These are phyloP conservation scores for Thripadectes ignobilis DNA, from an alignment of 2,797 vertebrate genomes.

Conservation along the genomic window DNA sequence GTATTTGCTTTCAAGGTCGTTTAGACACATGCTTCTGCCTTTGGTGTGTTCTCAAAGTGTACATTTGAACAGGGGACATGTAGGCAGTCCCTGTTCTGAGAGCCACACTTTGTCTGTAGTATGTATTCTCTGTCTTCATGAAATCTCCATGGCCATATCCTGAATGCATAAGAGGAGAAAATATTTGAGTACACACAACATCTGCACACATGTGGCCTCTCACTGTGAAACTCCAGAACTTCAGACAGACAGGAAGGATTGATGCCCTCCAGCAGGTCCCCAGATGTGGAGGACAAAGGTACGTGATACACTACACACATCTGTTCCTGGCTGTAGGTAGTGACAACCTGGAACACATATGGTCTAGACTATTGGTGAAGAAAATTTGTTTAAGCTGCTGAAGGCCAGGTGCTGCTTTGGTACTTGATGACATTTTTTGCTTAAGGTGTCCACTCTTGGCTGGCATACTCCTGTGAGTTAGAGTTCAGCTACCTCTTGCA, in stretches of 20 bases:
- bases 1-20: not conserved
- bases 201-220: not conserved
- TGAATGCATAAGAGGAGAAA: not conserved
- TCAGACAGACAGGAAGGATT: not conserved
- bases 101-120: not conserved
- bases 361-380: not conserved
- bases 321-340: not conserved
- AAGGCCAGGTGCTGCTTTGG: not conserved
- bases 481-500: not conserved
- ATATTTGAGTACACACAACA: not conserved
- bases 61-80: not conserved
- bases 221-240: not conserved
- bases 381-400: not conserved
- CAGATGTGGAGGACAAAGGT: not conserved
- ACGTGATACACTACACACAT: accelerated
- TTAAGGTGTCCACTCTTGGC: not conserved
- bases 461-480: not conserved
- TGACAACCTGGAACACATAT: not conserved
- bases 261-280: not conserved
- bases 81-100: not conserved
- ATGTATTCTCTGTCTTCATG: not conserved
- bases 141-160: not conserved
- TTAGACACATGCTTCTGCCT: not conserved
- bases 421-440: not conserved
- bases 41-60: not conserved